Conservation (phyloP, 2,888 invertebrate genomes). For the Xanthorhoe designata region DNA sequence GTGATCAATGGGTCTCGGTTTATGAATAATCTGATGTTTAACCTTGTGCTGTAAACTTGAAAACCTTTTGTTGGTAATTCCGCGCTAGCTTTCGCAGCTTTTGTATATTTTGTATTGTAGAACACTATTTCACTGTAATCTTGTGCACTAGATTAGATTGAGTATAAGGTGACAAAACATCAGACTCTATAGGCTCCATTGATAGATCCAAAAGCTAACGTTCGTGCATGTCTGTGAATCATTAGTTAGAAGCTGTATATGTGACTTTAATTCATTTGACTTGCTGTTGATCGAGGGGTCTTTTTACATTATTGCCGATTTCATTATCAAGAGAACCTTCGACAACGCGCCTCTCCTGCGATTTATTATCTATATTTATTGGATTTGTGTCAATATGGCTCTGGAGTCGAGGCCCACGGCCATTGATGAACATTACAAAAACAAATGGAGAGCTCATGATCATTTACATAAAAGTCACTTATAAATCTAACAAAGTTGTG, state of each 20-base stretch:
- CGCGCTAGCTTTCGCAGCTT: constrained; percentile 45
- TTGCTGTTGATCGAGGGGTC: constrained; percentile 80
- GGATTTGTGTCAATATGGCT: constrained; percentile 49
- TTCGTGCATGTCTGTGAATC: constrained; percentile 58
- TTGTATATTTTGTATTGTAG: constrained; percentile 38
- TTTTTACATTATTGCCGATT: constrained; percentile 58
- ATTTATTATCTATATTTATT: constrained; percentile 44
- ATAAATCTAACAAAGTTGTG: constrained; percentile 15
- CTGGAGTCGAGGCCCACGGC: constrained; percentile 26
- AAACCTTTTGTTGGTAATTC: constrained; percentile 2
- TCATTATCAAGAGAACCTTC: constrained; percentile 69
- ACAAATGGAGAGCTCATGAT: constrained; percentile 33
- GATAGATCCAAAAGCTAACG: constrained; percentile 66
- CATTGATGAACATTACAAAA: constrained; percentile 41
- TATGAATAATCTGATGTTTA: constrained; percentile 34
- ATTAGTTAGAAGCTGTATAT: constrained; percentile 50
- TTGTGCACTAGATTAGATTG: constrained; percentile 25
- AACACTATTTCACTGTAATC: constrained; percentile 18
- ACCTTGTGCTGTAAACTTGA: not conserved
- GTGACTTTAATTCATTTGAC: constrained; percentile 82
- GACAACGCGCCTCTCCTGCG: constrained; percentile 62
- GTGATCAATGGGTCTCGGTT: constrained; percentile 35
- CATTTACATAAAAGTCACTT: constrained; percentile 33
- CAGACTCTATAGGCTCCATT: constrained; percentile 32
- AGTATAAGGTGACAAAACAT: constrained; percentile 10